Evolutionary conservation across 1,140 invertebrate genomes (phyloP).

Genomic region (Papilio machaon): DNA sequence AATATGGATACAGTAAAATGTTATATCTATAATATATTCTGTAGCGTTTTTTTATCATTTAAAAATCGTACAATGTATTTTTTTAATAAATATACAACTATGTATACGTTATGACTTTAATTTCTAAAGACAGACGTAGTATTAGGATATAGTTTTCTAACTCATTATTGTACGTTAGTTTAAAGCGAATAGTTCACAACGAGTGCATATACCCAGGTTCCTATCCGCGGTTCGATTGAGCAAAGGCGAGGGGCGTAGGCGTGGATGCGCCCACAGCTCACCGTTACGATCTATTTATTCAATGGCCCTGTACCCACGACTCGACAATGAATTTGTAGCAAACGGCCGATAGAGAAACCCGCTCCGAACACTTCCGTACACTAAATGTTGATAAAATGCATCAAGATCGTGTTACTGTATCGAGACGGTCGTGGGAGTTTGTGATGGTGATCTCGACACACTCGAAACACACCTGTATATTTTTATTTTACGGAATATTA

Average conservation of each 20-base stretch:
- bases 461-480: background rate
- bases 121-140: too few species aligned
- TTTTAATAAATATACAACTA: background rate
- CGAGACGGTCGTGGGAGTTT: background rate
- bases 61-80: background rate
- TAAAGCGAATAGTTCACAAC: background rate
- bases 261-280: constrained; percentile 6
- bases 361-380: constrained; percentile 5
- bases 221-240: background rate
- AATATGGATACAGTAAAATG: too few species aligned
- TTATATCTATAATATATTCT: too few species aligned
- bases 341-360: constrained; percentile 10
- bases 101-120: too few species aligned
- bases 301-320: constrained; percentile 27
- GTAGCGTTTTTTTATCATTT: too few species aligned
- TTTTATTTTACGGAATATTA: too few species aligned
- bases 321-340: constrained; percentile 13
- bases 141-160: background rate
- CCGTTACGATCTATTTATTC: constrained; percentile 36
- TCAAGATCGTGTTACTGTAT: background rate
- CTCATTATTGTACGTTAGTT: background rate
- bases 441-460: background rate
- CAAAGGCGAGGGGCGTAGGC: constrained; percentile 10
- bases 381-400: constrained; percentile 21
- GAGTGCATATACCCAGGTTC: background rate